These are phyloP conservation scores for Nerophis ophidion DNA, from an alignment of 2,113 vertebrate genomes.

Conservation along the genomic window DNA sequence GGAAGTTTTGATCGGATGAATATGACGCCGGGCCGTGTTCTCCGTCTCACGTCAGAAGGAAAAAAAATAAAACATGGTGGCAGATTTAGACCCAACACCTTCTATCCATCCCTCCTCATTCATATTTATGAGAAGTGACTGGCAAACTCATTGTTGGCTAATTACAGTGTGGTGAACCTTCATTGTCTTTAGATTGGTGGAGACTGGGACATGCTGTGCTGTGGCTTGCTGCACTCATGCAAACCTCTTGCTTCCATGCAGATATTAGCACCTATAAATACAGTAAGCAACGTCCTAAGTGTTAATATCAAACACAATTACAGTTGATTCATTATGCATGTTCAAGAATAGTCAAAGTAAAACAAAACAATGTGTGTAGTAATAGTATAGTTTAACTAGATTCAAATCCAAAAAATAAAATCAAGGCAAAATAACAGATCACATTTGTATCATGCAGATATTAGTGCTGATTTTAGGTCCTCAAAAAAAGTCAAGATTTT, in stretches of 20 bases:
- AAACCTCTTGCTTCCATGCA: slow-evolving; percentile 62
- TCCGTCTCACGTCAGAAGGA: slow-evolving; percentile 56
- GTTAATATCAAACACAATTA: too few species aligned
- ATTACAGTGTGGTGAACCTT: slow-evolving; percentile 71
- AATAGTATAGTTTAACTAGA: too few species aligned
- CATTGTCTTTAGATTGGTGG: slow-evolving; percentile 74
- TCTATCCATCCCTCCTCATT: slow-evolving; percentile 65
- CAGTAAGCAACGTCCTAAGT: too few species aligned
- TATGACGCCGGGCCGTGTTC: slow-evolving; percentile 61
- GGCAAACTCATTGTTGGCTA: slow-evolving; percentile 72
- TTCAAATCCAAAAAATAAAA: too few species aligned
- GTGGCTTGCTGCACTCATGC: slow-evolving; percentile 67
- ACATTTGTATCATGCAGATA: too few species aligned
- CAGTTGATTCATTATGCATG: too few species aligned
- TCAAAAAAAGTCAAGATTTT: too few species aligned
- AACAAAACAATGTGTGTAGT: too few species aligned
- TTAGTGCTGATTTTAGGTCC: too few species aligned
- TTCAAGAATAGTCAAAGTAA: too few species aligned
- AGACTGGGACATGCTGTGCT: slow-evolving; percentile 70
- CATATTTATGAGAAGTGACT: slow-evolving; percentile 71
- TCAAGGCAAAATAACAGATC: too few species aligned
- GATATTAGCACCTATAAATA: slow-evolving; percentile 57
- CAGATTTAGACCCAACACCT: slow-evolving; percentile 68
- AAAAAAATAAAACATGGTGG: slow-evolving; percentile 35
- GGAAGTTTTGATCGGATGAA: slow-evolving; percentile 65